phyloP scores from a whole-genome alignment of 92 coral and sea anemone genomes.

The Actinernus sp. region DNA sequence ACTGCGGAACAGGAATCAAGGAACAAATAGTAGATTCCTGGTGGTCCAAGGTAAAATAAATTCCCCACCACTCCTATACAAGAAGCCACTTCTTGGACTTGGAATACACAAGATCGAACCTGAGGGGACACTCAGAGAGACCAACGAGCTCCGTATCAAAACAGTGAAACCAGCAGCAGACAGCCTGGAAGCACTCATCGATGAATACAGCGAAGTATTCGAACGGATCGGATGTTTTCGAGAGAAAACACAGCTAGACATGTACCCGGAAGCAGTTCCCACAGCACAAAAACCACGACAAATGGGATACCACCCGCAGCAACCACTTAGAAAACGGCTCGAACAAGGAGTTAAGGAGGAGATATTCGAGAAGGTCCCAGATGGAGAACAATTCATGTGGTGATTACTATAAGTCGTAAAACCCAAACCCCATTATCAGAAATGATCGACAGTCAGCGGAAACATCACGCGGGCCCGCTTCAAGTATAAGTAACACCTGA shows the following conservation, averaged over 20 bases:
- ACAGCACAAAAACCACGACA: constrained; percentile 51
- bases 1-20: too few species aligned
- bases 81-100: constrained; percentile 29
- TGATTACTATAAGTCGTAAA: constrained; percentile 51
- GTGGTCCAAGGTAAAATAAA: constrained; percentile 52
- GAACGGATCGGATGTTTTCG: constrained; percentile 22
- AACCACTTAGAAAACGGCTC: constrained; percentile 45
- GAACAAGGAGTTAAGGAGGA: too few species aligned
- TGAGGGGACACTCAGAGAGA: constrained; percentile 50
- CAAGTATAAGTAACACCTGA: too few species aligned
- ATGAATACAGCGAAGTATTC: too few species aligned
- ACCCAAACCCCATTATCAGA: constrained; percentile 40
- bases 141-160: constrained; percentile 43
- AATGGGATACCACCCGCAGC: constrained; percentile 31
- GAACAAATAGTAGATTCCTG: too few species aligned
- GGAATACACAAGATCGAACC: constrained; percentile 53
- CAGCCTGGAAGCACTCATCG: constrained; percentile 7
- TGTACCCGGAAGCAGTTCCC: constrained; percentile 37
- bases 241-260: constrained; percentile 15
- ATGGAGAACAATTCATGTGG: constrained; percentile 34
- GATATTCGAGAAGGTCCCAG: constrained; percentile 26
- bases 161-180: too few species aligned
- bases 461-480: too few species aligned
- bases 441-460: too few species aligned
- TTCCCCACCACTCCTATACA: constrained; percentile 43